phyloP scores from a whole-genome alignment of 2,797 vertebrate species.

The Heliangelus exortis region DNA sequence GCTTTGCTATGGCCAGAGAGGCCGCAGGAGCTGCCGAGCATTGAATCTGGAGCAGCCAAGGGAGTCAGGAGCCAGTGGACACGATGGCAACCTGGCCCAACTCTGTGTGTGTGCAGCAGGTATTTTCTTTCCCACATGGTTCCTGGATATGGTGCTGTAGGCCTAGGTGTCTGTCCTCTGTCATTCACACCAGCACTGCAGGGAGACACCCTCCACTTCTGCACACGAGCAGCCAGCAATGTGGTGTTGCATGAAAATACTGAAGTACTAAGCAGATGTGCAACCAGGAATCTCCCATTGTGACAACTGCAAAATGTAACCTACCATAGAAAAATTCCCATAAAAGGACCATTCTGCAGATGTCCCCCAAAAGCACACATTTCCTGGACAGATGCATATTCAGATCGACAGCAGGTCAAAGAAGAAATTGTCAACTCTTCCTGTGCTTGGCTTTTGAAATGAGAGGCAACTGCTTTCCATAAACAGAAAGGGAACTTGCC shows the following conservation, averaged over 20 bases:
- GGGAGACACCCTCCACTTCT: background rate
- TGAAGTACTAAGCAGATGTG: too few relatives aligned
- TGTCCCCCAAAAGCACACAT: accelerated
- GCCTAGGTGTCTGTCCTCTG: accelerated
- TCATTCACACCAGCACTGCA: background rate
- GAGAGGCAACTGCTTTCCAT: background rate
- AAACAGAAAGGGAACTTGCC: accelerated
- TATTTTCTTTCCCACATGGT: background rate
- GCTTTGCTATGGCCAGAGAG: background rate
- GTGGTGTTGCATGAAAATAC: too few relatives aligned
- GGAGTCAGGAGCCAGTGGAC: background rate
- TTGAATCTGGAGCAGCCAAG: background rate
- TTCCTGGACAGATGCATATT: background rate
- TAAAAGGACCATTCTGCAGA: background rate
- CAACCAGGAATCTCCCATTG: background rate
- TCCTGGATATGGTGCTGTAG: background rate
- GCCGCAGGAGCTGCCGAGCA: background rate
- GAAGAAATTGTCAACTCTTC: background rate
- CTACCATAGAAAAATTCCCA: background rate
- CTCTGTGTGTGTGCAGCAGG: background rate
- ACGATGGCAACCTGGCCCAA: background rate
- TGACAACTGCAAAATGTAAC: accelerated
- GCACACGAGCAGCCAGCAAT: background rate
- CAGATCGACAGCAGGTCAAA: background rate
- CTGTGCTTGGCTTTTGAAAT: background rate